These are phyloP conservation scores for Brienomyrus brachyistius DNA, from an alignment of 2,113 vertebrate genomes.

Conservation along the genomic window DNA sequence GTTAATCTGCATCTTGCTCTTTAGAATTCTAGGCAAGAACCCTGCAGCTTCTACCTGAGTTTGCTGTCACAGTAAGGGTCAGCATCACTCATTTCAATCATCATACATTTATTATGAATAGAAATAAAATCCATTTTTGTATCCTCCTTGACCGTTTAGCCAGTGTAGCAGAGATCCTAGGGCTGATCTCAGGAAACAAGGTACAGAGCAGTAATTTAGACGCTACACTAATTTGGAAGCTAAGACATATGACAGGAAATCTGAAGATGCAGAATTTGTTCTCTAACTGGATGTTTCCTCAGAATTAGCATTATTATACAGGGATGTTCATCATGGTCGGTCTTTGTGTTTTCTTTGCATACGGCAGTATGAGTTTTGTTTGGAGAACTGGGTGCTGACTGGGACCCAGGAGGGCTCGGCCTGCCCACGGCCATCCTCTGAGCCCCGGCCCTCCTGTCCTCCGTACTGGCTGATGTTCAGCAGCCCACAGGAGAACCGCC, in stretches of 20 bases:
- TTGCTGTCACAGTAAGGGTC: neutral
- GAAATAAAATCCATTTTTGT: neutral
- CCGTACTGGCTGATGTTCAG: slow-evolving; percentile 75
- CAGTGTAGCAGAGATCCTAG: neutral
- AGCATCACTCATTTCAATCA: too few species aligned
- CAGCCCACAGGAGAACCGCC: slow-evolving; percentile 34
- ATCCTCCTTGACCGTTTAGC: neutral
- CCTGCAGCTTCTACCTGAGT: neutral
- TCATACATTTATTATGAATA: neutral
- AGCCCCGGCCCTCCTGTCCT: slow-evolving; percentile 66
- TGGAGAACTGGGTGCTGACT: slow-evolving; percentile 74
- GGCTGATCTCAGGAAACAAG: neutral
- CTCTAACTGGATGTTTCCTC: neutral
- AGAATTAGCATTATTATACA: neutral
- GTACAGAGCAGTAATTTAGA: neutral
- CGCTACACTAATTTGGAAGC: neutral
- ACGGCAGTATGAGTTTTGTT: slow-evolving; percentile 72
- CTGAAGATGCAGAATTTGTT: neutral
- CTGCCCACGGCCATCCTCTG: neutral
- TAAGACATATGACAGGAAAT: neutral
- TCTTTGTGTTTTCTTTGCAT: slow-evolving; percentile 13
- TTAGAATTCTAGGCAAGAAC: neutral
- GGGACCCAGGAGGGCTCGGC: slow-evolving; percentile 50
- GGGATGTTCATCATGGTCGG: neutral
- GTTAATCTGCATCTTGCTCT: neutral